A percentile compares a stretch with the other conserved stretches of the same genome.
phyloP scores from a whole-genome alignment of 2,113 vertebrate species.

The Oreotrochilus melanogaster region DNA sequence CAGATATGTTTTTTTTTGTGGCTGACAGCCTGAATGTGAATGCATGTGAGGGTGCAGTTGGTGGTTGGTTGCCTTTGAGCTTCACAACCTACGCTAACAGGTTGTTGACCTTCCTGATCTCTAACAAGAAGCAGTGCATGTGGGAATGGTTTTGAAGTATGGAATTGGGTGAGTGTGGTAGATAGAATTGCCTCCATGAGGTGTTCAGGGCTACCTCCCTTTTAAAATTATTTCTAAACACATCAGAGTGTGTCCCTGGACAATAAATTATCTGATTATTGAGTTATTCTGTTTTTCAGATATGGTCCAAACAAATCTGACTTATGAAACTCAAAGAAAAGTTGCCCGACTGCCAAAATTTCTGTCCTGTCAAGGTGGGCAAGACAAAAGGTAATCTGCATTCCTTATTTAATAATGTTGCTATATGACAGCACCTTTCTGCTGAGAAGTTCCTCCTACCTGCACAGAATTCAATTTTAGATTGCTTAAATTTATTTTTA shows the following conservation, averaged over 20 bases:
- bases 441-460: neutral
- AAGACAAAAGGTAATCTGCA: slow-evolving; percentile 70
- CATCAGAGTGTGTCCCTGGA: neutral
- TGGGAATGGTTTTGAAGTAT: neutral
- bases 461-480: neutral
- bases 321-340: slow-evolving; percentile 73
- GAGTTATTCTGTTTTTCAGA: slow-evolving; percentile 43
- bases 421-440: neutral
- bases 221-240: neutral
- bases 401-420: neutral
- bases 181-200: neutral
- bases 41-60: neutral
- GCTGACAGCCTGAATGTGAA: neutral
- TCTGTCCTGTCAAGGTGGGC: slow-evolving; percentile 60
- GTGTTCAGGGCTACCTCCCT: neutral
- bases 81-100: neutral
- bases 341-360: slow-evolving; percentile 79
- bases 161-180: neutral
- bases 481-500: neutral
- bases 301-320: slow-evolving; percentile 84
- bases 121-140: neutral
- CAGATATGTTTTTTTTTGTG: neutral
- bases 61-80: neutral
- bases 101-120: neutral
- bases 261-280: neutral